Evolutionary conservation across 2,888 invertebrate species (phyloP).

Genomic region (Nudaria mundana): DNA sequence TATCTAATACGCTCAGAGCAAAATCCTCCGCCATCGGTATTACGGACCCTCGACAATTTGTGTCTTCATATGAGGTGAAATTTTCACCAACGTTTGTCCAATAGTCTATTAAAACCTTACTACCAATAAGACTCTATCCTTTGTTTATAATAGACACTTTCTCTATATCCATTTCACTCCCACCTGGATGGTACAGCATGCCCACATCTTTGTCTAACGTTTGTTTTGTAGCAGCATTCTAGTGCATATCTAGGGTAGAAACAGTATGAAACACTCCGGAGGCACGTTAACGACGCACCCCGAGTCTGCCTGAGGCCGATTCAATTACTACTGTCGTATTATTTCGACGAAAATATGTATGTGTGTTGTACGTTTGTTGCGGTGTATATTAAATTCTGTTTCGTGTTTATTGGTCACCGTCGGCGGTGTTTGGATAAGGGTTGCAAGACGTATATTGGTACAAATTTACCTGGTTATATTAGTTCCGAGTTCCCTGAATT

Average conservation of each 20-base stretch:
- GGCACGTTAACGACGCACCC: conserved; percentile 76
- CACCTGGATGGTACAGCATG: conserved; percentile 18
- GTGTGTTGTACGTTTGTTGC: conserved; percentile 64
- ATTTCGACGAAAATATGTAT: conserved; percentile 79
- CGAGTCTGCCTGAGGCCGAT: conserved; percentile 78
- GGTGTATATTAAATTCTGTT: conserved; percentile 76
- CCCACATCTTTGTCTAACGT: conserved; percentile 46
- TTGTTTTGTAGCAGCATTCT: conserved; percentile 70
- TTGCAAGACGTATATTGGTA: conserved; percentile 41
- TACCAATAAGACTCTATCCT: conserved; percentile 78
- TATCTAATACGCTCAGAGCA: conserved; percentile 74
- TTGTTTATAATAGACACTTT: conserved; percentile 80
- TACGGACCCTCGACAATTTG: conserved; percentile 53
- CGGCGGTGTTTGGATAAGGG: conserved; percentile 62
- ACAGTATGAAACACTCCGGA: conserved; percentile 62
- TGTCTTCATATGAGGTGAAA: conserved; percentile 58
- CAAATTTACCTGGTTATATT: conserved; percentile 39
- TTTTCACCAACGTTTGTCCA: conserved; percentile 60
- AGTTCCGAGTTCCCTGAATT: conserved; percentile 27
- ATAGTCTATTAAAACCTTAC: conserved; percentile 53
- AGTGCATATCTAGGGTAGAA: conserved; percentile 70
- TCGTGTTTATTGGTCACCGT: conserved; percentile 72
- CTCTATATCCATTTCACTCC: conserved; percentile 49
- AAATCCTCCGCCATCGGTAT: conserved; percentile 71
- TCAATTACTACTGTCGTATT: conserved; percentile 80